Evolutionary conservation across 2,797 vertebrate species (phyloP), one percentile per base, ranked within the genome.

Genomic region (Neosilurus mollespiculum): DNA sequence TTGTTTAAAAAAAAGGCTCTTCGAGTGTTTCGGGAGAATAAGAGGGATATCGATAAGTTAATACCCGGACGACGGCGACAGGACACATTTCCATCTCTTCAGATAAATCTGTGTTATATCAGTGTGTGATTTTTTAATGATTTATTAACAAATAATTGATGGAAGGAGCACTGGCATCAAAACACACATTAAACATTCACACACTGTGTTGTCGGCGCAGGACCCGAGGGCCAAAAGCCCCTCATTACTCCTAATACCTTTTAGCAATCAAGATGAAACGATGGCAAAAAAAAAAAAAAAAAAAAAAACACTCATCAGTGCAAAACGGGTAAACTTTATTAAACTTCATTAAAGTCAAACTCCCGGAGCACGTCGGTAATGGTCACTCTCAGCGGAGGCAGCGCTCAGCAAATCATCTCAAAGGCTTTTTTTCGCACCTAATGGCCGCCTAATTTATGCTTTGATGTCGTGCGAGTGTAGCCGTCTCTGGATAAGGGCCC

Each of bases 321-420:
- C 91, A 85, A 86, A 87, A 88, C 81, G 90, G 84, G 91, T 93
- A 93, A 95, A 95, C 89, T 94, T 94, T 90, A 94, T 95, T 93
- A 95, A 92, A 90, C 88, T 94, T 95, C 92, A 95, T 95, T 95
- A 96, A 92, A 95, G 92, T 95, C 93, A 93, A 94, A 89, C 91
- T 94, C 92, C 84, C 79, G 89, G 90, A 88, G 93, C 86, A 59
- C 81, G 89, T 91, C 90, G 89, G 89, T 92, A 94, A 91, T 90
- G 91, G 93, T 92, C 94, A 94, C 92, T 91, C 84, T 93, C 91
- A 89, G 81, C 78, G 80, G 91, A 90, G 79, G 90, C 91, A 88
- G 61, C 78, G 87, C 88, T 90, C 83, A 85, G 89, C 90, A 93
- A 93, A 93, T 93, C 89, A 94, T 93, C 92, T 94, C 93, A 92